Conservation (phyloP, 2,797 vertebrate species). For the Trachurus trachurus region DNA sequence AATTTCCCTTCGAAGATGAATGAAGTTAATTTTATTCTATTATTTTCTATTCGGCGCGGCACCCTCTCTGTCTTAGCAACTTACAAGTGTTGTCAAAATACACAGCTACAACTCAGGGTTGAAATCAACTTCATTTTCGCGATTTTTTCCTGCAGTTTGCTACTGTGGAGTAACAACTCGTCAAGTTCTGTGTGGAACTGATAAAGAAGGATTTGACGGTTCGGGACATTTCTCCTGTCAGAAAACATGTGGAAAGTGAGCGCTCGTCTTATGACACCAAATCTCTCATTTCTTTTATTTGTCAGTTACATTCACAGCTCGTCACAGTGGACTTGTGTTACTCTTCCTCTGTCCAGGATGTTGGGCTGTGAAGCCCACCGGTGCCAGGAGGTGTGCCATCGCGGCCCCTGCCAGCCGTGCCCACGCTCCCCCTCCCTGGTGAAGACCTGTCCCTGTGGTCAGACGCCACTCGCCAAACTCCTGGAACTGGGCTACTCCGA, state of each 20-base stretch:
- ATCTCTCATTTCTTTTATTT: not conserved
- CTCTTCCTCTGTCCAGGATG: conserved; percentile 82
- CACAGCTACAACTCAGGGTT: not conserved
- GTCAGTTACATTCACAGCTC: not conserved
- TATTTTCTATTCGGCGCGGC: too few relatives aligned
- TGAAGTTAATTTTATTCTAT: too few relatives aligned
- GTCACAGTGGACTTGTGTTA: not conserved
- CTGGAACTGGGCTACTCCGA: conserved; percentile 93
- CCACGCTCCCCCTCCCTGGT: conserved; percentile 90
- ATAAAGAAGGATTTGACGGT: conserved; percentile 89
- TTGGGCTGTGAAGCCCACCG: conserved; percentile 92
- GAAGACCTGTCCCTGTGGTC: conserved; percentile 92
- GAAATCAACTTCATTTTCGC: not conserved
- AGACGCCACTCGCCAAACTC: conserved; percentile 93
- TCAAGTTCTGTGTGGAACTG: conserved; percentile 91
- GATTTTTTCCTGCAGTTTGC: conserved; percentile 85
- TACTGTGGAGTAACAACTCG: conserved; percentile 91
- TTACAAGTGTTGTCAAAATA: not conserved
- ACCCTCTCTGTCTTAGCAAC: not conserved
- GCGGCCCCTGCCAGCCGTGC: conserved; percentile 90
- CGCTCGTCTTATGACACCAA: not conserved
- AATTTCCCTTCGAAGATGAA: too few relatives aligned
- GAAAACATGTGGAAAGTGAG: conserved; percentile 95
- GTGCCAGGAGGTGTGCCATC: conserved; percentile 93
- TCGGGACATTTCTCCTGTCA: conserved; percentile 93